Evolutionary conservation across 1,140 invertebrate species (phyloP).

Genomic region (Mycetomoellerius zeteki): DNA sequence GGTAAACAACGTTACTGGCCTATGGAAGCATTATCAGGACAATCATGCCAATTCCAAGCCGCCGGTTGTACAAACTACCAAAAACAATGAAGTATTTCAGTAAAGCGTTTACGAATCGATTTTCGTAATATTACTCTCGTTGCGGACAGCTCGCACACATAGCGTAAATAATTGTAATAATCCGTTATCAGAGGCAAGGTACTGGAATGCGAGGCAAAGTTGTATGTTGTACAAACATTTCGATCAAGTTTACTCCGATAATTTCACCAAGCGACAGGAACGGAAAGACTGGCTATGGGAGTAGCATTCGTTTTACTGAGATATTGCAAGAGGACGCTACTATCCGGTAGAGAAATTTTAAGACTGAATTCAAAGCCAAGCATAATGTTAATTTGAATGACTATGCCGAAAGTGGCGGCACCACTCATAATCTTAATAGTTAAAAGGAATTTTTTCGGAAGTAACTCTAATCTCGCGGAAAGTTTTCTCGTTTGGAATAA

Average conservation of each 20-base stretch:
- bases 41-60: constrained; percentile 85
- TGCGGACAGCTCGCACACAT: neutral
- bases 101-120: constrained; percentile 66
- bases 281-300: constrained; percentile 84
- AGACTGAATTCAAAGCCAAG: constrained; percentile 86
- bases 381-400: constrained; percentile 80
- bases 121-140: constrained; percentile 18
- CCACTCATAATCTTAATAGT: constrained; percentile 70
- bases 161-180: constrained; percentile 23
- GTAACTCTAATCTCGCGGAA: constrained; percentile 74
- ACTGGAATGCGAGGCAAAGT: constrained; percentile 81
- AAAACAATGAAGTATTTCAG: constrained; percentile 83
- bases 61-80: constrained; percentile 75
- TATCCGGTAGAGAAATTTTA: constrained; percentile 82
- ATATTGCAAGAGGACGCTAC: constrained; percentile 80
- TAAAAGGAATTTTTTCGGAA: constrained; percentile 79
- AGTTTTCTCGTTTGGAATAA: constrained; percentile 53
- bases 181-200: constrained; percentile 80
- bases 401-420: constrained; percentile 73
- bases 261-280: constrained; percentile 77
- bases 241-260: constrained; percentile 81
- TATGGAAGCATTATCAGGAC: constrained; percentile 86
- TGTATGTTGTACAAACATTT: constrained; percentile 83
- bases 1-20: constrained; percentile 82
- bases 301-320: constrained; percentile 81